These are phyloP conservation scores for Uloborus plumipes DNA, from an alignment of 2,888 invertebrate species.

Conservation along the genomic window DNA sequence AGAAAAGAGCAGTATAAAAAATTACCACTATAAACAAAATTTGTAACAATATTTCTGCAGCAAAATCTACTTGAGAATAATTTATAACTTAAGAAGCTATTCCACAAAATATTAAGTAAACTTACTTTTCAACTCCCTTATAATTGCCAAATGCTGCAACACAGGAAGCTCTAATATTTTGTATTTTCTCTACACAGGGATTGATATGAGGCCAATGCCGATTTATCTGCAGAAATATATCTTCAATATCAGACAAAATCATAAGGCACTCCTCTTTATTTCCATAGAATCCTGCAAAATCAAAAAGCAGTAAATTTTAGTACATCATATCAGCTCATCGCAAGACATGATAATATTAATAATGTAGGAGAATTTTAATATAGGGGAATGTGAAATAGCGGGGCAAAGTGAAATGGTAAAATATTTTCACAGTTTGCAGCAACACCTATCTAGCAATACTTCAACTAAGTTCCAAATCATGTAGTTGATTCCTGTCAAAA, in stretches of 20 bases:
- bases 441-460: too few species aligned
- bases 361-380: too few species aligned
- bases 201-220: not conserved
- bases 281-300: slow-evolving; percentile 8
- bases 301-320: not conserved
- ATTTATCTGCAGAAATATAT: not conserved
- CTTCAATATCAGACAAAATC: slow-evolving; percentile 8
- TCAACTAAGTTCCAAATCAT: too few species aligned
- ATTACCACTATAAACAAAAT: too few species aligned
- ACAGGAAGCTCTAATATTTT: not conserved
- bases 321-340: not conserved
- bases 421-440: too few species aligned
- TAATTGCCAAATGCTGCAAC: not conserved
- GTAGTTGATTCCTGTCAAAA: too few species aligned
- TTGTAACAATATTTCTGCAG: too few species aligned
- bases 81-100: too few species aligned
- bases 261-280: slow-evolving; percentile 7
- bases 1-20: too few species aligned
- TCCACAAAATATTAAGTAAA: not conserved
- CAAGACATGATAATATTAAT: not conserved
- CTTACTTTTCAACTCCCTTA: slow-evolving; percentile 11
- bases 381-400: too few species aligned
- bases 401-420: too few species aligned
- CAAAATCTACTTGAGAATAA: too few species aligned
- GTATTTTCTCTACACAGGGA: not conserved